Evolutionary conservation across 2,113 vertebrate species (phyloP), one percentile per base, ranked within the genome.

Genomic region (Laticauda colubrina): DNA sequence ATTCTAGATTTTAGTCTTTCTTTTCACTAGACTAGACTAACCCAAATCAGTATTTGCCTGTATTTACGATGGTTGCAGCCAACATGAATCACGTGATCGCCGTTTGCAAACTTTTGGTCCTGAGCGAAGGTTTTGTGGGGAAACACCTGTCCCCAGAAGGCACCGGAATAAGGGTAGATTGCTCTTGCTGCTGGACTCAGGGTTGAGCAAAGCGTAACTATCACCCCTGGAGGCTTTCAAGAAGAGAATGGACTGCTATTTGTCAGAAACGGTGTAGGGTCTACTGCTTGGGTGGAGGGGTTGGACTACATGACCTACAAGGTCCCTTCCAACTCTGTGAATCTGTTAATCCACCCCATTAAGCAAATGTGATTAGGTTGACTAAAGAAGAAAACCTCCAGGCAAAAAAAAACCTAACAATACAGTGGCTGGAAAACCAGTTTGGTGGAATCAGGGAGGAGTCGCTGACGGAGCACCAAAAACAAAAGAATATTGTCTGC

Each of bases 341-440:
- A 51, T 51, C 8, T 51, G 48, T 51, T 51, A 51, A 51, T 89
- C 92, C 95, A 94, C 95, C 96, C 96, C 95, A 89, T 89, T 94
- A 94, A 96, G 96, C 95, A 95, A 96, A 96, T 86, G 94, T 94
- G 90, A 2, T 94, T 94, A 94, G 88, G 93, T 92, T 95, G 95
- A 96, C 95, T 89, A 55, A 48, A 89, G 94, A 48, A 89, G 94
- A 92, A 92, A 94, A 39, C 61, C 2, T 0, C 48, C 87, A 95
- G 53, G 95, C 96, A 97, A 96, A 95, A 91, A 61, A 56, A 4
- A 7, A 7, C 2, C 43, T 95, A 95, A 96, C 95, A 97, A 92
- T 88, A 56, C 29, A 87, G 51, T 59, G 91, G 88, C 94, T 96
- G 96, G 95, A 95, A 94, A 94, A 94, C 59, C 9, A 1, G 0